These are phyloP conservation scores for Sebastes goodei DNA, from an alignment of 2,797 vertebrate genomes.

Conservation along the genomic window DNA sequence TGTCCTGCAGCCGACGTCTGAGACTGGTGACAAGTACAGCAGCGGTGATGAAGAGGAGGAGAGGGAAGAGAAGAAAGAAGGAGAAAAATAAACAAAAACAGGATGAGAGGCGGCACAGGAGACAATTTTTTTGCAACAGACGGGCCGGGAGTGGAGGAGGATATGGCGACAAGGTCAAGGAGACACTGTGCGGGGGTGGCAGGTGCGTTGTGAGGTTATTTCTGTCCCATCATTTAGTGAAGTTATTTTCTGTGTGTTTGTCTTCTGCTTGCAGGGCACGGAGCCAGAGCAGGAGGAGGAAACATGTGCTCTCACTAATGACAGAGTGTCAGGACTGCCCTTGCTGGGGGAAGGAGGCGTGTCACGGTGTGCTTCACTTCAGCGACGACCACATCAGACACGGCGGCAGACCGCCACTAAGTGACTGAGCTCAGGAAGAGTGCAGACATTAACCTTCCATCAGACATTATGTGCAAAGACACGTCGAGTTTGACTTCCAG, in stretches of 20 bases:
- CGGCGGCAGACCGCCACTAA: constrained; percentile 36
- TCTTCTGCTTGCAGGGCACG: constrained; percentile 67
- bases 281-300: constrained; percentile 65
- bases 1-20: constrained; percentile 84
- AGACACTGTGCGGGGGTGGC: constrained; percentile 45
- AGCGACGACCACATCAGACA: constrained; percentile 51
- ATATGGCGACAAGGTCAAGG: constrained; percentile 71
- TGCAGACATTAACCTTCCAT: constrained; percentile 56
- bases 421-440: constrained; percentile 47
- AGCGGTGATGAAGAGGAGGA: constrained; percentile 1
- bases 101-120: constrained; percentile 40
- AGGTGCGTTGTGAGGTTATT: constrained; percentile 57
- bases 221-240: constrained; percentile 50
- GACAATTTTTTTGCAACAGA: constrained; percentile 44
- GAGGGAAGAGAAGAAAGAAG: not conserved
- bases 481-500: constrained; percentile 14
- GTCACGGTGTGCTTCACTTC: constrained; percentile 65
- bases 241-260: constrained; percentile 56
- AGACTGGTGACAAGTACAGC: constrained; percentile 80
- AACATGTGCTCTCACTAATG: constrained; percentile 61
- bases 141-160: constrained; percentile 33
- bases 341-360: constrained; percentile 70
- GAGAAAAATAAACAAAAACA: constrained; percentile 34
- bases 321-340: constrained; percentile 65
- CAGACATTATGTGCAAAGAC: constrained; percentile 39